Conservation (phyloP, 2,888 invertebrate species). For the Dexiosoma caninum region DNA sequence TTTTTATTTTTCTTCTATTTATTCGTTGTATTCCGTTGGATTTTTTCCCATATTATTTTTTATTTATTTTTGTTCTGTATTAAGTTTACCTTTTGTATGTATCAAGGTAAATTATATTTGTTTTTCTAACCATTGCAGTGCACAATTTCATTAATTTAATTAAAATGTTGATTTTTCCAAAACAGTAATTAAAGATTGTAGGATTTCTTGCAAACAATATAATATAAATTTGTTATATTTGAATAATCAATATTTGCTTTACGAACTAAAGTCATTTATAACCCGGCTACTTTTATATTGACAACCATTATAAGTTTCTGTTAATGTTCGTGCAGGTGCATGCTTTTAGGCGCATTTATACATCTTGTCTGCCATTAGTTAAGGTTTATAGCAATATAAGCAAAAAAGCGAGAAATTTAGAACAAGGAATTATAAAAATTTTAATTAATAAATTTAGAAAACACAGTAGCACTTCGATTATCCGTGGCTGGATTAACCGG, state of each 20-base stretch:
- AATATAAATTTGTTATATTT: neutral
- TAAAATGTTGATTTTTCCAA: conserved; percentile 16
- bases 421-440: too few species aligned
- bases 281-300: too few species aligned
- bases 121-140: conserved; percentile 1
- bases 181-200: neutral
- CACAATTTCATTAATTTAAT: conserved; percentile 49
- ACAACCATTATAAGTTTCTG: too few species aligned
- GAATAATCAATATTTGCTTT: too few species aligned
- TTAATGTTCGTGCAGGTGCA: too few species aligned
- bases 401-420: too few species aligned
- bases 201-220: neutral
- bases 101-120: conserved; percentile 6
- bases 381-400: too few species aligned
- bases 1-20: conserved; percentile 42
- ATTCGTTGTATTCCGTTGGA: neutral
- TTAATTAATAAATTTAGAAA: too few species aligned
- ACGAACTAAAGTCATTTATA: too few species aligned
- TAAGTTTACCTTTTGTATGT: neutral
- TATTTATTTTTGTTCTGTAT: neutral
- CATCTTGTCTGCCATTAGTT: too few species aligned
- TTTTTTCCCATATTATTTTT: neutral
- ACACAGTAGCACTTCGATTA: too few species aligned
- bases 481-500: too few species aligned
- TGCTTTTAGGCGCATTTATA: conserved; percentile 53